Evolutionary conservation across 2,113 vertebrate genomes (phyloP).

Genomic region (Cranoglanis bouderius): DNA sequence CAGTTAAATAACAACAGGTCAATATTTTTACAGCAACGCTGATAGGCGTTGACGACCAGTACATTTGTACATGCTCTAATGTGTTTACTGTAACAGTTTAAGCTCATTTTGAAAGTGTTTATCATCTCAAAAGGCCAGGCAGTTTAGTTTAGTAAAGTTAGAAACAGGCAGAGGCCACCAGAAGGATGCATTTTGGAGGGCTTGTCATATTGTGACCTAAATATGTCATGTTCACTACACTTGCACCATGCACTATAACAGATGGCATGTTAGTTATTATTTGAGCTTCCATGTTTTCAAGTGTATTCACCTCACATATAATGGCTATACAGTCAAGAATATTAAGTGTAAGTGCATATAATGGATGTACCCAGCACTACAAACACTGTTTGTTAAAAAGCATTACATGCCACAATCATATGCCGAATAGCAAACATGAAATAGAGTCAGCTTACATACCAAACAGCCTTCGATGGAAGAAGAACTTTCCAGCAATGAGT

Average conservation of each 20-base stretch:
- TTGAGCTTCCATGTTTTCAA: not conserved
- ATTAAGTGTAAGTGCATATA: not conserved
- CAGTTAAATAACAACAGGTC: not conserved
- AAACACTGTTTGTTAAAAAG: not conserved
- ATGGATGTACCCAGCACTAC: not conserved
- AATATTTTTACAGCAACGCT: not conserved
- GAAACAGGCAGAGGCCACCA: not conserved
- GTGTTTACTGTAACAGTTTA: not conserved
- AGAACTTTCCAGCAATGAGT: slow-evolving; percentile 90
- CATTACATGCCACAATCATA: slow-evolving; percentile 20
- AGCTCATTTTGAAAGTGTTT: not conserved
- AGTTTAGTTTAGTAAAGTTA: not conserved
- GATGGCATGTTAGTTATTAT: not conserved
- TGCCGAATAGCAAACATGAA: slow-evolving; percentile 58
- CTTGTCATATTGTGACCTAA: not conserved
- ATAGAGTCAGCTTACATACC: slow-evolving; percentile 79
- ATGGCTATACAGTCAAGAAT: not conserved
- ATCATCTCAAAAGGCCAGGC: not conserved
- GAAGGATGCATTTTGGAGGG: not conserved
- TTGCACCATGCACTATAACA: not conserved
- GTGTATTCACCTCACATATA: not conserved
- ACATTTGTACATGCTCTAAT: not conserved
- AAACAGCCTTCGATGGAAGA: slow-evolving; percentile 94
- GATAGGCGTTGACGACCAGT: not conserved
- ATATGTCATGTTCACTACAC: slow-evolving; percentile 18